Percentiles rank a stretch among this genome's conserved stretches.
Conservation (phyloP, 1,140 invertebrate genomes). For the Xylocopa sonorina region DNA sequence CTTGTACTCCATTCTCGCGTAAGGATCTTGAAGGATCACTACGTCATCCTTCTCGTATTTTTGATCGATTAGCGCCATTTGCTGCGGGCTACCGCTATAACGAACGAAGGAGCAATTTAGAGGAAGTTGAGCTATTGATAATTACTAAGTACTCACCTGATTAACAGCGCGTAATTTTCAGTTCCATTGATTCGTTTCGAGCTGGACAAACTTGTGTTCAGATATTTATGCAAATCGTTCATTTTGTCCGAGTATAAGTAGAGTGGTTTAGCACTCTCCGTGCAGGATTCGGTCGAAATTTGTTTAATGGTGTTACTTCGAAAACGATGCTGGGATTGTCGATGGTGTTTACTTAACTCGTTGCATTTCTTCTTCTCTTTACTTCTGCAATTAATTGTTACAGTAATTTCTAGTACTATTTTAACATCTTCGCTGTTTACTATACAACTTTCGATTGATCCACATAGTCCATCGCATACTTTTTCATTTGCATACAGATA, state of each 20-base stretch:
- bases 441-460: no score
- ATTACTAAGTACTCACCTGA: neutral
- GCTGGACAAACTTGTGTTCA: neutral
- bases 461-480: no score
- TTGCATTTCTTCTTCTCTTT: conserved; percentile 5
- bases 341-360: neutral
- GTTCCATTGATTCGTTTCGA: neutral
- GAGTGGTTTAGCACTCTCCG: neutral
- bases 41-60: conserved; percentile 40
- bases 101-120: neutral
- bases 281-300: neutral
- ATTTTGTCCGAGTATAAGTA: conserved; percentile 19
- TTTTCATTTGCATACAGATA: no score
- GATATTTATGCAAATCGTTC: conserved; percentile 13
- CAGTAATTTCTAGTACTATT: no score
- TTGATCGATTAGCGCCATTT: conserved; percentile 22
- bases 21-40: conserved; percentile 19
- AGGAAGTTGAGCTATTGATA: neutral
- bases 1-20: neutral
- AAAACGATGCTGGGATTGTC: conserved; percentile 6
- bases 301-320: conserved; percentile 12
- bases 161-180: conserved; percentile 34
- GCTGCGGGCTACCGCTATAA: conserved; percentile 24
- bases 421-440: no score
- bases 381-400: no score